phyloP scores from a whole-genome alignment of 2,888 invertebrate genomes.

The Dromius quadrimaculatus region DNA sequence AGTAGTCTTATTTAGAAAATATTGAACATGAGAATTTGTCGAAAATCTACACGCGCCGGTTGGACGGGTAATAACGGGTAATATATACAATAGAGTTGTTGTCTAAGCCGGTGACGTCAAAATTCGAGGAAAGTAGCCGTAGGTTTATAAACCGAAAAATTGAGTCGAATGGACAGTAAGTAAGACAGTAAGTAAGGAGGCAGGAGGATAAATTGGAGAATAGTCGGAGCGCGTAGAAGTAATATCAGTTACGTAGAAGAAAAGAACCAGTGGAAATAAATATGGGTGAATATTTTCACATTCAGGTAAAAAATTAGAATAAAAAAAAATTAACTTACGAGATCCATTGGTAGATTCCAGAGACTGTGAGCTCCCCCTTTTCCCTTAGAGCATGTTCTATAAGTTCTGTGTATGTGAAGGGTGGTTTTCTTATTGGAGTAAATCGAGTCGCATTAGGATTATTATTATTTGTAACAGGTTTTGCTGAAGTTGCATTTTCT shows the following conservation, averaged over 20 bases:
- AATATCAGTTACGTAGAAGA: neutral
- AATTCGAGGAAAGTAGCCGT: too few relatives aligned
- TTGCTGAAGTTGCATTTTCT: constrained; percentile 46
- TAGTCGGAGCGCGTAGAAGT: too few relatives aligned
- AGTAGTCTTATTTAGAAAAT: too few relatives aligned
- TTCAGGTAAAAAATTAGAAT: constrained; percentile 4
- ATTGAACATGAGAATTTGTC: too few relatives aligned
- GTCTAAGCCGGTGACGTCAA: too few relatives aligned
- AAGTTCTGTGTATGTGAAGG: constrained; percentile 91
- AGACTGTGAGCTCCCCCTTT: constrained; percentile 88
- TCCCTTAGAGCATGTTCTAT: constrained; percentile 89
- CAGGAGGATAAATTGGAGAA: too few relatives aligned
- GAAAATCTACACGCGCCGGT: too few relatives aligned
- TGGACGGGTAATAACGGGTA: too few relatives aligned
- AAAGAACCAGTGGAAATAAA: neutral
- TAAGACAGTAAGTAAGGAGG: too few relatives aligned
- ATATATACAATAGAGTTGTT: too few relatives aligned
- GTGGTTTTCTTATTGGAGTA: constrained; percentile 80
- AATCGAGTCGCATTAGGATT: constrained; percentile 57
- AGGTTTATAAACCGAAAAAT: too few relatives aligned
- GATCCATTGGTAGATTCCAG: constrained; percentile 93
- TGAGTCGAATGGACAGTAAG: too few relatives aligned
- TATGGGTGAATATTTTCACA: neutral
- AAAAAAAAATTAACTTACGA: constrained; percentile 77
- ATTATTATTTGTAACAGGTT: constrained; percentile 42